Conservation (phyloP, 1,140 invertebrate species). For the Papilio machaon region DNA sequence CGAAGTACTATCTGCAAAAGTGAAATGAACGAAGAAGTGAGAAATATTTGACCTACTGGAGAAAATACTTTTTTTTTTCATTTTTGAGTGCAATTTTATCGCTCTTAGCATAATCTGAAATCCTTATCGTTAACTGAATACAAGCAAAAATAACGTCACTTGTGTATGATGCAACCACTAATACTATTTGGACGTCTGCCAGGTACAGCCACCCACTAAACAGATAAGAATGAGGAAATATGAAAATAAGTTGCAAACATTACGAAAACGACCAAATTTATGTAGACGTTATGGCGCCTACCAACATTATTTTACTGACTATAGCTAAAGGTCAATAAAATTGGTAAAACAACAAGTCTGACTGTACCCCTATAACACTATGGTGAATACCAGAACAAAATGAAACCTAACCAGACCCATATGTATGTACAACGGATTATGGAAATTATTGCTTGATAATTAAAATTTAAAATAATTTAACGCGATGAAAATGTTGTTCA, state of each 20-base stretch:
- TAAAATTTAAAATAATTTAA: too few relatives aligned
- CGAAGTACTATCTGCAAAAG: background rate
- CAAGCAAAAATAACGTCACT: conserved; percentile 37
- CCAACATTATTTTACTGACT: conserved; percentile 13
- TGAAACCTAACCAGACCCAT: background rate
- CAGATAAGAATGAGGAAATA: conserved; percentile 50
- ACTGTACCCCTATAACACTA: background rate
- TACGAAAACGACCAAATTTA: conserved; percentile 15
- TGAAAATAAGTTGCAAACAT: conserved; percentile 44
- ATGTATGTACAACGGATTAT: too few relatives aligned
- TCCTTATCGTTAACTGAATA: conserved; percentile 19
- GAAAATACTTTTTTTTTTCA: too few relatives aligned
- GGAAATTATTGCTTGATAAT: too few relatives aligned
- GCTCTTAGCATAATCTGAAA: background rate
- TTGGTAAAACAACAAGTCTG: background rate
- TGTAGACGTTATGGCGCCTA: conserved; percentile 1
- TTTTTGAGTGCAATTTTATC: background rate
- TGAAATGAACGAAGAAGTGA: background rate
- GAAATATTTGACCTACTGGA: too few relatives aligned
- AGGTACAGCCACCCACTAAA: conserved; percentile 38
- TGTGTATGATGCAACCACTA: conserved; percentile 44
- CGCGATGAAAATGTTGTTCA: too few relatives aligned
- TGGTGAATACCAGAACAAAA: background rate
- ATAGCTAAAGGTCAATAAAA: background rate
- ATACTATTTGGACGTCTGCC: conserved; percentile 46